These are phyloP conservation scores for Hydraecia micacea DNA, from an alignment of 2,888 invertebrate species.

Conservation along the genomic window DNA sequence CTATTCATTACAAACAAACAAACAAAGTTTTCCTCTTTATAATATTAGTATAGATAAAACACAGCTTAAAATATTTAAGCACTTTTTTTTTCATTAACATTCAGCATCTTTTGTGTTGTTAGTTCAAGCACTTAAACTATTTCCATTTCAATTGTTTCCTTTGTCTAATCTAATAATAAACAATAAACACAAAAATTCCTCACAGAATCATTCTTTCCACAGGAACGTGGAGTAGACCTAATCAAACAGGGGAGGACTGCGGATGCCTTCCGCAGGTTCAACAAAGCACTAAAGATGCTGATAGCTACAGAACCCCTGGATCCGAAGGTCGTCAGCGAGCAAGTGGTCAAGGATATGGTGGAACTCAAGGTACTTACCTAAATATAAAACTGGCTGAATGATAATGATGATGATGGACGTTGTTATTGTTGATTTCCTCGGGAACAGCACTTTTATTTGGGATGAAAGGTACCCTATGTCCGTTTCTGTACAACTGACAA, in stretches of 20 bases:
- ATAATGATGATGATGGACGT: too few relatives aligned
- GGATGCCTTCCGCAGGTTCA: conserved; percentile 94
- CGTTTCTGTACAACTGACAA: too few relatives aligned
- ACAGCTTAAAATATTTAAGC: not conserved
- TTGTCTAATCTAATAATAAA: not conserved
- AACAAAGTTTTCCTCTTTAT: not conserved
- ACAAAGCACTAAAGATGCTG: conserved; percentile 93
- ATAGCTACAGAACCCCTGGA: conserved; percentile 91
- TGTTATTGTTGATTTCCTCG: too few relatives aligned
- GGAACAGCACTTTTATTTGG: too few relatives aligned
- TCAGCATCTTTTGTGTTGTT: not conserved
- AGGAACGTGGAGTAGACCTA: conserved; percentile 91
- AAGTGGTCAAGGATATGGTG: conserved; percentile 87
- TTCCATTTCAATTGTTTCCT: conserved; percentile 8
- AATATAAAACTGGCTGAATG: not conserved
- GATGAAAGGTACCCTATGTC: too few relatives aligned
- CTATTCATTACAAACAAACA: too few relatives aligned
- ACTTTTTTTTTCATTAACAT: too few relatives aligned
- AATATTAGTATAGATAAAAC: not conserved
- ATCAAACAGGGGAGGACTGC: conserved; percentile 91
- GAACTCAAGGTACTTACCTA: conserved; percentile 90
- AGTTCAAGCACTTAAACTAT: not conserved
- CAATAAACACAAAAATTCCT: not conserved
- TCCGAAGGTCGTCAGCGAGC: conserved; percentile 87
- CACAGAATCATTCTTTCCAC: conserved; percentile 21